Evolutionary conservation across 2,888 invertebrate species (phyloP).

Genomic region (Cyclophora albipunctata): DNA sequence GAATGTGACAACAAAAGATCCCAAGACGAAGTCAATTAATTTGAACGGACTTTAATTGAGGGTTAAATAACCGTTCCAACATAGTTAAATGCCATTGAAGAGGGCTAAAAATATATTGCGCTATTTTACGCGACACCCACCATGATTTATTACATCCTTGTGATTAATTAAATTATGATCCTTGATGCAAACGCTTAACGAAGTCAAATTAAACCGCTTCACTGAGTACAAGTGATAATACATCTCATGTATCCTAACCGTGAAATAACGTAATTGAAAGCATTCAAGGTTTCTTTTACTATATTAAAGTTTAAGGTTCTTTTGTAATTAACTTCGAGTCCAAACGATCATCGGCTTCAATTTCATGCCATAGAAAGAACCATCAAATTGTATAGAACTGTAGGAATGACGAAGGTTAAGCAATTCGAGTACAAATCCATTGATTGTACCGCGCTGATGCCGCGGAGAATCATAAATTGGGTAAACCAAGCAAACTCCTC

Average conservation of each 20-base stretch:
- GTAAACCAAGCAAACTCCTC: conserved; percentile 21
- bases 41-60: conserved; percentile 15
- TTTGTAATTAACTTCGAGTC: too few species aligned
- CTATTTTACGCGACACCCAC: conserved; percentile 4
- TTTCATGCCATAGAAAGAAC: too few species aligned
- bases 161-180: conserved; percentile 1
- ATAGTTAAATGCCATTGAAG: conserved; percentile 15
- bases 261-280: too few species aligned
- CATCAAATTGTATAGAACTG: too few species aligned
- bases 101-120: conserved; percentile 14
- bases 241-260: too few species aligned
- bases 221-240: too few species aligned
- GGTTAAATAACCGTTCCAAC: conserved; percentile 12
- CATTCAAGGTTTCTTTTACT: too few species aligned
- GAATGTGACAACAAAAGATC: conserved; percentile 19
- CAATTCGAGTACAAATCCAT: conserved; percentile 2
- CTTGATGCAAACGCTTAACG: too few species aligned
- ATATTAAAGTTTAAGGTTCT: too few species aligned
- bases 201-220: too few species aligned
- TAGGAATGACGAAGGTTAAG: too few species aligned
- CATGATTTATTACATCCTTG: conserved; percentile 1
- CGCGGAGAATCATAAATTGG: conserved; percentile 27
- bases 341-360: too few species aligned
- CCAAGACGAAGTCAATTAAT: conserved; percentile 17
- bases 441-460: conserved; percentile 11